Evolutionary conservation across 2,888 invertebrate species (phyloP), one percentile per base, ranked within the genome.

Genomic region (Nemotelus nigrinus): DNA sequence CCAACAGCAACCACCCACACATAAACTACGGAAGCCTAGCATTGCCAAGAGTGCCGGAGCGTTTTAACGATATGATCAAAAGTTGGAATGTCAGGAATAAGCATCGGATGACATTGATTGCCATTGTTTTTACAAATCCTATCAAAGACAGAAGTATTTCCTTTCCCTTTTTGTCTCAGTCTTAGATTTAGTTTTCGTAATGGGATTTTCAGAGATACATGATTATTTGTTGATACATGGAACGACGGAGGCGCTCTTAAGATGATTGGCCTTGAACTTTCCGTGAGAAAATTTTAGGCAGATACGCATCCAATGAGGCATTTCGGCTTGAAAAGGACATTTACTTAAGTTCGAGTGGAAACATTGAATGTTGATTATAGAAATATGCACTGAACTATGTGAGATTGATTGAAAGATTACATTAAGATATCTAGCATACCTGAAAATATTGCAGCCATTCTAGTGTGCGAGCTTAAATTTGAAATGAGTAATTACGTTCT

Each of bases 51-150:
- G 8, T 48, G 47, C 48, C 45, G 39, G 60, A 41, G 10, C 10
- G 43, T 47, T 60, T 60, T 41, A n/a, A 48, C 47, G 74, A 74
- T 74, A 74, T 63, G 63, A 74, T 74, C 74, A 41, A 74, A 74
- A 74, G 48, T 74, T 74, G 25, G n/a, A 74, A 63, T 74, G 60
- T 47, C 3, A 8, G 63, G 43, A 63, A 63, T 63, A 74, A 63
- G 63, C 50, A 60, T 60, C 7, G 41, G 41, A 60, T 25, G 74
- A 74, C 63, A 74, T 60, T 60, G 74, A 74, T 48, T 63, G 63
- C 50, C 60, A 74, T 74, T 74, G 74, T 74, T 74, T 74, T 74
- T 60, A 48, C 47, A 60, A 63, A n/a, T 53, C 8, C 3, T 70
- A 41, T 53, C 47, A 41, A 6, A 71, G 45, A 57, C 41, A 43